These are phyloP conservation scores for Schrankia costaestrigalis DNA, from an alignment of 2,888 invertebrate species.

Conservation along the genomic window DNA sequence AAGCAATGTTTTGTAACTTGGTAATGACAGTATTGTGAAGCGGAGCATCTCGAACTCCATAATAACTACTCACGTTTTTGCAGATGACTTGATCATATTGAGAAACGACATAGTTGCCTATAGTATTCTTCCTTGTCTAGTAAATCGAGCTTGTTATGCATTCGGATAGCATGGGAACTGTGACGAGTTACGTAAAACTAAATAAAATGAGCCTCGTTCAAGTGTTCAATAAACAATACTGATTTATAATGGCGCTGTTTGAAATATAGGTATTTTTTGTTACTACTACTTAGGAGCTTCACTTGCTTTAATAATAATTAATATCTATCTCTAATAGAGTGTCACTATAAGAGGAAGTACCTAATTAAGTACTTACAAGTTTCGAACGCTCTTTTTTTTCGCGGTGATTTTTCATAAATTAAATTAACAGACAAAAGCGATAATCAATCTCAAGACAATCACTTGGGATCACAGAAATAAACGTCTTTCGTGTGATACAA, in stretches of 20 bases:
- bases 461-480: no score
- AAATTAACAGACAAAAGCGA: no score
- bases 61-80: constrained; percentile 74
- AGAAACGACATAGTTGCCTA: constrained; percentile 59
- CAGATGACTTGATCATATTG: constrained; percentile 64
- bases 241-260: constrained; percentile 15
- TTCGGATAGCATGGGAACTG: constrained; percentile 70
- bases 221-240: no score
- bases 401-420: no score
- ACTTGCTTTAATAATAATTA: no score
- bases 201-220: constrained; percentile 30
- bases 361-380: no score
- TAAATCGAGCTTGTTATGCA: constrained; percentile 67
- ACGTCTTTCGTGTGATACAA: no score
- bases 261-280: constrained; percentile 9
- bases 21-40: constrained; percentile 67
- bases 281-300: not conserved
- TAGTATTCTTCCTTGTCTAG: constrained; percentile 62
- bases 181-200: constrained; percentile 58
- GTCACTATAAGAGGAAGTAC: no score
- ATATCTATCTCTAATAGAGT: no score
- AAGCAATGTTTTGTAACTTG: constrained; percentile 54
- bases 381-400: no score
- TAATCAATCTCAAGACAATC: no score
- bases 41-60: constrained; percentile 53